phyloP scores from a whole-genome alignment of 30 jellyfish, hydroid and myxozoan genomes.

The Pseudorhiza aurosa region DNA sequence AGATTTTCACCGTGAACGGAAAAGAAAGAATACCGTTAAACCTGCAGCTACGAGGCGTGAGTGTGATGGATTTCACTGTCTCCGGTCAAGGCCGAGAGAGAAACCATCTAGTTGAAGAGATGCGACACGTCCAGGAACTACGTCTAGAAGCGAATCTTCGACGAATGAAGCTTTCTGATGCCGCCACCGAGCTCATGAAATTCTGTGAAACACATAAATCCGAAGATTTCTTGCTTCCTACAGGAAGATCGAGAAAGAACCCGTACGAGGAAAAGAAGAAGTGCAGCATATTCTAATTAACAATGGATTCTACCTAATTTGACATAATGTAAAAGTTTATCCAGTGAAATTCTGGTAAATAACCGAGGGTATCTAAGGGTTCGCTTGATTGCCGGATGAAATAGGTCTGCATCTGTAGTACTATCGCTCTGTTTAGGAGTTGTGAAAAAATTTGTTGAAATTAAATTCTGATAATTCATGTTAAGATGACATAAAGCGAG shows the following conservation, averaged over 20 bases:
- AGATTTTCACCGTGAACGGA: conserved; percentile 5
- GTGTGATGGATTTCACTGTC: conserved; percentile 63
- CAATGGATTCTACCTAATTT: neutral
- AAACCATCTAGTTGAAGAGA: conserved; percentile 59
- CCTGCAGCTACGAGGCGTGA: conserved; percentile 21
- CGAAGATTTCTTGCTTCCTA: conserved; percentile 65
- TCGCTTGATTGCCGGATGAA: too few relatives aligned
- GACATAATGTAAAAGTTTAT: too few relatives aligned
- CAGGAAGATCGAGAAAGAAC: conserved; percentile 65
- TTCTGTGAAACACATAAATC: conserved; percentile 66
- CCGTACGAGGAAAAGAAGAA: conserved; percentile 79
- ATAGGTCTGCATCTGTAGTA: too few relatives aligned
- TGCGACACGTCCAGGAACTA: conserved; percentile 71
- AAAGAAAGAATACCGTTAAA: neutral
- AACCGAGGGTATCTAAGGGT: too few relatives aligned
- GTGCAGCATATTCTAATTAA: conserved; percentile 27
- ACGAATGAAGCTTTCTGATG: conserved; percentile 70
- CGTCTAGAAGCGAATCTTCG: conserved; percentile 54
- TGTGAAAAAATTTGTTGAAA: too few relatives aligned
- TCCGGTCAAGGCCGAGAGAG: conserved; percentile 71
- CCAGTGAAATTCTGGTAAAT: too few relatives aligned
- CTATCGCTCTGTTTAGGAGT: too few relatives aligned
- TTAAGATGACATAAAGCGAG: too few relatives aligned
- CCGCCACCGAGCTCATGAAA: conserved; percentile 69
- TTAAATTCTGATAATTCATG: too few relatives aligned